Conservation (phyloP, 2,888 invertebrate genomes). For the Ochropleura plecta region DNA sequence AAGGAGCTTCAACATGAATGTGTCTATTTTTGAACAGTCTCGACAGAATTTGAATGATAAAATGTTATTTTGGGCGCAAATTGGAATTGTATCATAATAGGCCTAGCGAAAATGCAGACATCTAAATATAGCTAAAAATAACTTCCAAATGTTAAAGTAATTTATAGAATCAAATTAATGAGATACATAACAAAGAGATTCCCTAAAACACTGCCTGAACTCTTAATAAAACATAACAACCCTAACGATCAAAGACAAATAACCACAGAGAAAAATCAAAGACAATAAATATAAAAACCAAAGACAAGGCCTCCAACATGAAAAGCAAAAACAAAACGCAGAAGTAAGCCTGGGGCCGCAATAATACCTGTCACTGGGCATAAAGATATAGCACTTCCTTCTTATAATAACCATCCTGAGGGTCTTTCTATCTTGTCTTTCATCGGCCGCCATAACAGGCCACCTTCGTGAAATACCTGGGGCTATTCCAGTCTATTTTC, state of each 20-base stretch:
- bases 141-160: background rate
- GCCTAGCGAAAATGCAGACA: background rate
- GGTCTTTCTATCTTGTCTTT: conserved; percentile 56
- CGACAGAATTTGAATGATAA: background rate
- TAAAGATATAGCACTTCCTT: conserved; percentile 64
- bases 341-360: conserved; percentile 45
- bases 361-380: conserved; percentile 61
- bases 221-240: background rate
- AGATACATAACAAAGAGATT: background rate
- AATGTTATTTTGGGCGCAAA: background rate
- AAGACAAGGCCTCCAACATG: conserved; percentile 17
- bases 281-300: conserved; percentile 12
- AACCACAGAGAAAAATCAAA: conserved; percentile 16
- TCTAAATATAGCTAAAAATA: conserved; percentile 12
- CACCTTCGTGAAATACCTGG: conserved; percentile 39
- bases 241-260: conserved; percentile 1
- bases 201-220: background rate
- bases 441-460: conserved; percentile 42
- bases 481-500: conserved; percentile 29
- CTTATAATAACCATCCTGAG: conserved; percentile 59
- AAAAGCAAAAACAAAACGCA: conserved; percentile 41
- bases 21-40: conserved; percentile 9
- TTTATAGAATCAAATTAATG: background rate
- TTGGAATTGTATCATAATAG: background rate
- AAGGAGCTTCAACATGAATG: conserved; percentile 12